Base-by-base conservation (phyloP, 2,888 invertebrate species). In the Netelia melanura region DNA sequence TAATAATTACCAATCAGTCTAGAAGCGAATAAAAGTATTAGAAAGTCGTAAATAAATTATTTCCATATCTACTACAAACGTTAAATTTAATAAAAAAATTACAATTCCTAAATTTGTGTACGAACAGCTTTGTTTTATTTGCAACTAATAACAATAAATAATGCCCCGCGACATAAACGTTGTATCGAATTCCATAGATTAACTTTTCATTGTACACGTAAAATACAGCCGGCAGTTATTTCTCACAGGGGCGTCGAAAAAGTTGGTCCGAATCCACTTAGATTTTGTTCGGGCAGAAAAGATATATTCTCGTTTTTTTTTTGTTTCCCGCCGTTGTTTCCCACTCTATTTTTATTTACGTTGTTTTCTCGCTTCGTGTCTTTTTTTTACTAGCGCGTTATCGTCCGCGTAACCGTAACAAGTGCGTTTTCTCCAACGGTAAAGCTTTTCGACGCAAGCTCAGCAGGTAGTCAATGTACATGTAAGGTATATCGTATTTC, bases 341-440 rank as follows among this genome's bases (percentile, higher is more conserved):
- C 17, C 62, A 9, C 30, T 2, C n/a, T 56, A 9, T 67, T 14
- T 38, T 54, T 65, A 21, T 38, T 74, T 48, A 54, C 10, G n/a
- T 44, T n/a, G 23, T 38, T 67, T 62, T 61, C n/a, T 38, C n/a
- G 23, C 25, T 38, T 10, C 62, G 54, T 62, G 62, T 43, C 54
- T 38, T 79, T 78, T 52, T 25, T 58, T 56, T 76, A 43, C 11
- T 8, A 62, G 10, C 14, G 30, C 44, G 77, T 61, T 70, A 62
- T 48, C 52, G 3, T 21, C 3, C 61, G 78, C 62, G 54, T 79
- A 71, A 71, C 70, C 21, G 38, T 79, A 64, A 71, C 62, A 79
- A 79, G 70, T 14, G 48, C 14, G 14, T 48, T 48, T 48, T 48
- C 48, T 48, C 14, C 48, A 38, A 38, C 48, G 48, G 8, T 6